Base-by-base conservation (phyloP, 1,140 invertebrate genomes). In the Caenorhabditis tropicalis region DNA sequence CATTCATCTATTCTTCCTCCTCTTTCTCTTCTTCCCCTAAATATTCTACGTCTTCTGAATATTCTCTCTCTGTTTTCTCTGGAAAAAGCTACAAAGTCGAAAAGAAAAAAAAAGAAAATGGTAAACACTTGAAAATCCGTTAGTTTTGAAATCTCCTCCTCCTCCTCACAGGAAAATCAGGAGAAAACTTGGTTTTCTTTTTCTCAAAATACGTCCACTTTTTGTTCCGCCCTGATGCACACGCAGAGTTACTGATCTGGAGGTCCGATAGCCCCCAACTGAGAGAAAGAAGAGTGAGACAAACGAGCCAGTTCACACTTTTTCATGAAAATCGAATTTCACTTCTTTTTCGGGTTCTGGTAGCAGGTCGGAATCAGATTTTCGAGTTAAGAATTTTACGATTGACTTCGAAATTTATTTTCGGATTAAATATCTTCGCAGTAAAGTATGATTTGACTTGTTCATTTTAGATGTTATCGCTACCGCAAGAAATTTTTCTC, bases 61-160 rank as follows among this genome's bases (percentile, higher is more conserved):
- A 43, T 10, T 46, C 21, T 29, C 15, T 43, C 29, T 21, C 9
- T 27, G 33, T 12, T 74, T 6, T 7, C 2, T 7, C 12, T 3
- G 9, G 21, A 74, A 12, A 43, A 65, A 36, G 65, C 65, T 74
- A 27, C 65, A 74, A 74, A 39, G 36, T 43, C 33, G 33, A 9
- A 56, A 10, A 7, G 10, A 16, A 36, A 36, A 70, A n/a, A n/a
- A n/a, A n/a, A n/a, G n/a, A n/a, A 43, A 46, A 74, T 74, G 65
- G 65, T 74, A 74, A 74, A 74, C 65, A 74, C 65, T 74, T 74
- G 65, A 74, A 16, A 74, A 24, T 74, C 36, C n/a, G 33, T 31
- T 70, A 36, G 60, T 46, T 27, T 6, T 51, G 31, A 74, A 74
- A 74, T 24, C 21, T 65, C 33, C 58, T 65, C 31, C 31, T 39